phyloP scores from a whole-genome alignment of 2,113 vertebrate genomes.

The Benitochromis conjunctus region DNA sequence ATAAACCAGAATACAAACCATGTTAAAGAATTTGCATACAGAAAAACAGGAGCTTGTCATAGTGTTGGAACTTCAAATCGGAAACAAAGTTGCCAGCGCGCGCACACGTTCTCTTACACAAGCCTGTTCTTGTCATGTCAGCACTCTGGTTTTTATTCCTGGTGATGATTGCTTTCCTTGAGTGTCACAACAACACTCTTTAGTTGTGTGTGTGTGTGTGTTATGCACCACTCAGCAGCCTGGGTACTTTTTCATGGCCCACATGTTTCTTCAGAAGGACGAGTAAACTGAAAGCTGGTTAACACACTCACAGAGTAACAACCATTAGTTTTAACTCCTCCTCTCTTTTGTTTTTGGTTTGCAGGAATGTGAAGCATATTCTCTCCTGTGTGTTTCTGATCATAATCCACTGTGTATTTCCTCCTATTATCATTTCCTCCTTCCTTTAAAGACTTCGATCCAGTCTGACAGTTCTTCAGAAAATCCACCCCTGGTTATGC shows the following conservation, averaged over 20 bases:
- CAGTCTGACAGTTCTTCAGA: background rate
- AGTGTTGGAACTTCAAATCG: background rate
- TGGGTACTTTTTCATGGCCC: background rate
- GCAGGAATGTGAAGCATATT: background rate
- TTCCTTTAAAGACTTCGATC: background rate
- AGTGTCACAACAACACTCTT: constrained; percentile 21
- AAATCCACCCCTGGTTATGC: background rate
- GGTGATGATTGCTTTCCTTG: constrained; percentile 17
- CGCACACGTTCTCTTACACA: background rate
- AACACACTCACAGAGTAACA: background rate
- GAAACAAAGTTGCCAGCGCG: background rate
- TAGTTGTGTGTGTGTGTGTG: background rate
- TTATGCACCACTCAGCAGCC: background rate
- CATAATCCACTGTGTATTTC: background rate
- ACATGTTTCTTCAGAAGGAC: background rate
- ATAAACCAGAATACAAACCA: accelerated
- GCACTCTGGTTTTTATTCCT: constrained; percentile 16
- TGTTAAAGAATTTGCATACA: background rate
- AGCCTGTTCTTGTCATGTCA: constrained; percentile 13
- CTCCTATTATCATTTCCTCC: background rate
- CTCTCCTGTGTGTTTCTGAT: background rate
- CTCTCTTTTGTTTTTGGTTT: background rate
- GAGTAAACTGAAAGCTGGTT: background rate
- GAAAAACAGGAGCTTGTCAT: background rate
- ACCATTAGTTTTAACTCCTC: background rate